Evolutionary conservation across 2,113 vertebrate genomes (phyloP), one percentile per base, ranked within the genome.

Genomic region (Sorex araneus): DNA sequence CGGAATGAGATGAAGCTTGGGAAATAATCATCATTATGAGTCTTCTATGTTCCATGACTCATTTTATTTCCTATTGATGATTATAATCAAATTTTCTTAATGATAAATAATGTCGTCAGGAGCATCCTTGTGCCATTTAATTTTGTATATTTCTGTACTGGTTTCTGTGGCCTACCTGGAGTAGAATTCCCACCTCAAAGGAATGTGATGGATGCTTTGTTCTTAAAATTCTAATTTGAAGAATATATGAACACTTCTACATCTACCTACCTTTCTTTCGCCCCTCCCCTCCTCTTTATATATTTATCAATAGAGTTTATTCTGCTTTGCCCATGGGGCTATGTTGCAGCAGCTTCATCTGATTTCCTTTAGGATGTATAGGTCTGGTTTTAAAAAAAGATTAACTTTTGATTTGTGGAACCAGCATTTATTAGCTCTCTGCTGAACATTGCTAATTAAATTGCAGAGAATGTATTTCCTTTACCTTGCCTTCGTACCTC

Each of bases 321-420:
- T 64, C 21, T 57, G 18, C 66, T 50, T 50, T 10, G 47, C 10
- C 47, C 47, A 50, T 13, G 10, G 47, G 57, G 57, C 19, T 60
- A 16, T 60, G 57, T 45, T 64, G 13, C 4, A 70, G 6, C 43
- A 32, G 57, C 23, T 57, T 70, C 18, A 23, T 83, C 27, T 83
- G 40, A 50, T 83, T 89, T 91, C 84, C 76, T n/a, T 86, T 69
- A 74, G 40, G 28, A 88, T 81, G 15, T 12, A 45, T 89, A 87
- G 78, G 9, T 34, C 11, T 34, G 80, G 45, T n/a, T 32, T 93
- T 83, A 12, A 57, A 90, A 75, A 36, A 50, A 50, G 47, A 60
- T 60, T 21, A 60, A 60, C 57, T 84, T 84, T 87, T 50, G 23
- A 54, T 34, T 79, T 54, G 28, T 84, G 21, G 45, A 81, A 21